A percentile compares a stretch with the other conserved stretches of the same genome.
Conservation (phyloP, 2,888 invertebrate genomes). For the Mermis nigrescens region DNA sequence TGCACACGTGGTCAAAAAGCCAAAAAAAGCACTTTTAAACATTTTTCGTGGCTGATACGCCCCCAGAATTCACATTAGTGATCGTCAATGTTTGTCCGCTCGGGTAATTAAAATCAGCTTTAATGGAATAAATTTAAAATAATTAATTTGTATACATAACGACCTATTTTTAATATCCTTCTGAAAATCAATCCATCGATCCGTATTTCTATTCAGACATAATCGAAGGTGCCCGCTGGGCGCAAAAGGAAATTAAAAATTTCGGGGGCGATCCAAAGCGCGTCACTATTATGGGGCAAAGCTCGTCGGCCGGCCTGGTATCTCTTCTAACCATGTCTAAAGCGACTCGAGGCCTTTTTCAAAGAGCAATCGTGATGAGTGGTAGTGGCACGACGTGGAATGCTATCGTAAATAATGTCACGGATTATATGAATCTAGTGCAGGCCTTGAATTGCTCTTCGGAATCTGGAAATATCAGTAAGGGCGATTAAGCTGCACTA, state of each 20-base stretch:
- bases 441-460: neutral
- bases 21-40: no score
- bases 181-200: no score
- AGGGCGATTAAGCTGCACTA: no score
- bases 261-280: conserved; percentile 15
- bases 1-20: no score
- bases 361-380: neutral
- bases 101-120: no score
- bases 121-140: no score
- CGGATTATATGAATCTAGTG: neutral
- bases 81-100: no score
- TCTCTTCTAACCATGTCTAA: conserved; percentile 6
- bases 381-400: neutral
- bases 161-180: no score
- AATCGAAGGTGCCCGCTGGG: conserved; percentile 8
- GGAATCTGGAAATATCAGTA: no score
- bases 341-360: neutral
- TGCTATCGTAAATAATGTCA: neutral
- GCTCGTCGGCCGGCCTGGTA: conserved; percentile 9
- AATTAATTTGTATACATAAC: no score
- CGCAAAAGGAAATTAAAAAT: conserved; percentile 12
- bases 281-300: conserved; percentile 16
- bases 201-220: conserved; percentile 4
- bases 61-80: no score
- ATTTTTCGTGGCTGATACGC: no score